phyloP scores from a whole-genome alignment of 2,797 vertebrate genomes.

The Enteromius afrohamiltoni region DNA sequence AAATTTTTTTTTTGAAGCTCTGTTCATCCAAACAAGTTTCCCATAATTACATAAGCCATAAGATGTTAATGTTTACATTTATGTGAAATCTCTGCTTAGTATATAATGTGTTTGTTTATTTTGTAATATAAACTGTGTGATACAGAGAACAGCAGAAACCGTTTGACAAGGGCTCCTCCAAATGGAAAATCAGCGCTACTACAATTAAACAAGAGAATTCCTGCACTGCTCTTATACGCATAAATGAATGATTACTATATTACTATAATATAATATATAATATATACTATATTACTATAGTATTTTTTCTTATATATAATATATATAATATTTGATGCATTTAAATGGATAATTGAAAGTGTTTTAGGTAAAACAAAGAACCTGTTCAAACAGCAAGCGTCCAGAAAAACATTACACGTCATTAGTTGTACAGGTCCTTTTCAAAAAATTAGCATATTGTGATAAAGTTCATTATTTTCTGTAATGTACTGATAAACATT shows the following conservation, averaged over 20 bases:
- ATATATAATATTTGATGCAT: neutral
- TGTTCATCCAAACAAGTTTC: neutral
- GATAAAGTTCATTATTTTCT: no score
- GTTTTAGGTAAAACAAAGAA: neutral
- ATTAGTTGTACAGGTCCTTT: no score
- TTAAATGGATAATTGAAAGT: neutral
- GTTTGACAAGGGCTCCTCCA: conserved; percentile 60
- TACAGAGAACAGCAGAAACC: neutral
- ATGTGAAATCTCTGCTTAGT: neutral
- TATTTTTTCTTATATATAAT: neutral
- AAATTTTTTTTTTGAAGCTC: neutral
- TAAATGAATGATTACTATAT: neutral
- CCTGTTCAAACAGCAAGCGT: neutral
- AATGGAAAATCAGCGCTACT: conserved; percentile 44
- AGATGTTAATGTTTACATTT: neutral
- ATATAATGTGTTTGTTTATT: conserved; percentile 10
- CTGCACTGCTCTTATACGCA: neutral
- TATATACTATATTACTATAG: neutral
- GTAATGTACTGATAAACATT: no score
- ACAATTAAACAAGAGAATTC: neutral
- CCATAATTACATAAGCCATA: neutral
- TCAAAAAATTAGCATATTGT: no score
- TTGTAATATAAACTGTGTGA: conserved; percentile 3
- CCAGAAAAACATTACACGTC: neutral
- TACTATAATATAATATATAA: no score